Conservation (phyloP, 2,113 vertebrate species). For the Geococcyx californianus region DNA sequence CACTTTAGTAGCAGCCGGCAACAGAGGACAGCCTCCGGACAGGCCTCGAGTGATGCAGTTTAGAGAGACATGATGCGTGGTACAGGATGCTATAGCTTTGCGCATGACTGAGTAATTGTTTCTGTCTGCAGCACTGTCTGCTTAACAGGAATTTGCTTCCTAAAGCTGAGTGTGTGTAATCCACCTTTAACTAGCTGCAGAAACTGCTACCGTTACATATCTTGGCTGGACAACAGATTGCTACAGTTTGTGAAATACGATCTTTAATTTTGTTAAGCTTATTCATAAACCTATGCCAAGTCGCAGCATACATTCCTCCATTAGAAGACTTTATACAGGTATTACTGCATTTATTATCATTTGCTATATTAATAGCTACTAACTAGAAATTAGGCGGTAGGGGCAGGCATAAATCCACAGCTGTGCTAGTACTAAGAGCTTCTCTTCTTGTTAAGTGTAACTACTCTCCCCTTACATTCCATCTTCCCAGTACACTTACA, state of each 20-base stretch:
- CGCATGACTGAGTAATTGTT: constrained; percentile 57
- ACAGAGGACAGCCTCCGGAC: constrained; percentile 82
- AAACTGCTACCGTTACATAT: constrained; percentile 51
- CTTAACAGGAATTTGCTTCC: constrained; percentile 60
- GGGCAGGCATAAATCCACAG: constrained; percentile 65
- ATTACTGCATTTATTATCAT: constrained; percentile 71
- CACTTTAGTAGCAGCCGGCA: constrained; percentile 79
- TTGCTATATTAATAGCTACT: constrained; percentile 75
- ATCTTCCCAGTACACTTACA: constrained; percentile 61
- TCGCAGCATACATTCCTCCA: constrained; percentile 89
- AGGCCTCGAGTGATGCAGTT: constrained; percentile 75
- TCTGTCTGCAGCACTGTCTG: constrained; percentile 61
- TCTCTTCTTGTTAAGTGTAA: constrained; percentile 61
- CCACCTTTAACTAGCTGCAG: constrained; percentile 51
- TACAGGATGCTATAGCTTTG: constrained; percentile 76
- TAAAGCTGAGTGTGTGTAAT: constrained; percentile 34
- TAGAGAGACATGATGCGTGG: constrained; percentile 64
- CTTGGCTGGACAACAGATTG: constrained; percentile 68
- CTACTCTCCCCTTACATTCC: constrained; percentile 80
- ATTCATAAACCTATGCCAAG: constrained; percentile 63
- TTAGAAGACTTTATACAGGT: constrained; percentile 78
- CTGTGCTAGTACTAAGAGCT: constrained; percentile 67
- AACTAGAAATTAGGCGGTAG: constrained; percentile 71
- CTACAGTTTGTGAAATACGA: constrained; percentile 64
- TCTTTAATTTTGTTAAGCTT: constrained; percentile 39